A percentile compares a stretch with the other conserved stretches of the same genome.
Evolutionary conservation across 2,113 vertebrate species (phyloP).

Genomic region (Epinephelus fuscoguttatus): DNA sequence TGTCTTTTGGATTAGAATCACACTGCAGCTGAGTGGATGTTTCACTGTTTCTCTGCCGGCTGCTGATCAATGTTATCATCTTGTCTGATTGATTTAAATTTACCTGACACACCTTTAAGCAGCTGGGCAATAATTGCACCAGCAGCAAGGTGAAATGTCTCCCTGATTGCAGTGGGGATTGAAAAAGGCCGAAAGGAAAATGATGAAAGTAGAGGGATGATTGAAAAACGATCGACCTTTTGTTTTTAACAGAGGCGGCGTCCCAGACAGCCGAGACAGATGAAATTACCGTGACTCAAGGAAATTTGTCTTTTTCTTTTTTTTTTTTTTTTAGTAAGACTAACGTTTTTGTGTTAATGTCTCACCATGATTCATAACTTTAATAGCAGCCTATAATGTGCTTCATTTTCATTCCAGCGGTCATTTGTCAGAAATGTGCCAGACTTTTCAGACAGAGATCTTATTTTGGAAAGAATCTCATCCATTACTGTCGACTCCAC

Average conservation of each 20-base stretch:
- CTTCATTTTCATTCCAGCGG: not conserved
- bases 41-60: not conserved
- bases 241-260: not conserved
- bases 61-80: conserved; percentile 1
- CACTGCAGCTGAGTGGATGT: not conserved
- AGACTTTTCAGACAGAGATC: not conserved
- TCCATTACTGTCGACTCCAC: not conserved
- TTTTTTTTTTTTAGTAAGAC: not conserved
- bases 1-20: conserved; percentile 2
- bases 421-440: not conserved
- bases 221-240: conserved; percentile 37
- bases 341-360: not conserved
- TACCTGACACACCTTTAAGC: not conserved
- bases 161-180: conserved; percentile 9
- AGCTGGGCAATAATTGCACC: not conserved
- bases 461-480: conserved; percentile 1
- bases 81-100: conserved; percentile 34
- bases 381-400: not conserved
- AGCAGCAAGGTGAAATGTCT: conserved; percentile 10
- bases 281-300: not conserved
- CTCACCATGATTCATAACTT: not conserved
- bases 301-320: not conserved
- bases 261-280: not conserved
- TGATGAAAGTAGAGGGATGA: conserved; percentile 20
- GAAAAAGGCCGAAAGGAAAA: not conserved